phyloP scores from a whole-genome alignment of 2,888 invertebrate genomes.

The Chymomyza amoena region DNA sequence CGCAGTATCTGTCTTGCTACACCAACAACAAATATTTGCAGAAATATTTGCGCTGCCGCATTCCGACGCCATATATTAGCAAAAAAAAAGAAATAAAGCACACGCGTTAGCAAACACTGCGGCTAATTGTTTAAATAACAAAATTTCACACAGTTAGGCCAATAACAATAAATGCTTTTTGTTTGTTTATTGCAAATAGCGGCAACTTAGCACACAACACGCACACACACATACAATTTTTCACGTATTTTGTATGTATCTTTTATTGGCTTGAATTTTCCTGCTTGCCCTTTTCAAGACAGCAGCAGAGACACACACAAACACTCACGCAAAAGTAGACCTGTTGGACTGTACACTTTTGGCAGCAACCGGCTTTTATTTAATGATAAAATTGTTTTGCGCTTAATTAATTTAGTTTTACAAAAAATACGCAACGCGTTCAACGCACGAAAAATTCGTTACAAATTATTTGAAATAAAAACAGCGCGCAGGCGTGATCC shows the following conservation, averaged over 20 bases:
- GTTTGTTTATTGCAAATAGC: conserved; percentile 42
- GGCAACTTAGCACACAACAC: conserved; percentile 10
- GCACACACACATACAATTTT: conserved; percentile 18
- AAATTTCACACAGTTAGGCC: conserved; percentile 45
- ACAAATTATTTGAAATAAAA: neutral
- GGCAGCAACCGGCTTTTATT: neutral
- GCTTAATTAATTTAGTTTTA: neutral
- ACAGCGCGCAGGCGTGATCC: neutral
- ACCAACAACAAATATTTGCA: conserved; percentile 59
- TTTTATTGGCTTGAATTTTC: conserved; percentile 71
- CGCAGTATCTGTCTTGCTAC: conserved; percentile 16
- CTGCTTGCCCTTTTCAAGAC: conserved; percentile 62
- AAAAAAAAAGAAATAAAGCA: neutral
- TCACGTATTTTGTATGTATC: conserved; percentile 65
- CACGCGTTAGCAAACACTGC: conserved; percentile 29
- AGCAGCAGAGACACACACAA: neutral
- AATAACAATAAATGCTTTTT: conserved; percentile 40
- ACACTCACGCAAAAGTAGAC: neutral
- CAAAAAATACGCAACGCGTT: neutral
- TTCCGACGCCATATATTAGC: conserved; percentile 41
- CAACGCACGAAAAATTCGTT: neutral
- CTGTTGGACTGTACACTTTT: neutral
- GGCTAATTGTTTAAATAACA: conserved; percentile 62
- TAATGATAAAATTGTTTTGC: neutral
- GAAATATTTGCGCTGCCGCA: conserved; percentile 58